Conservation (phyloP, 1,140 invertebrate genomes). For the Atta cephalotes region DNA sequence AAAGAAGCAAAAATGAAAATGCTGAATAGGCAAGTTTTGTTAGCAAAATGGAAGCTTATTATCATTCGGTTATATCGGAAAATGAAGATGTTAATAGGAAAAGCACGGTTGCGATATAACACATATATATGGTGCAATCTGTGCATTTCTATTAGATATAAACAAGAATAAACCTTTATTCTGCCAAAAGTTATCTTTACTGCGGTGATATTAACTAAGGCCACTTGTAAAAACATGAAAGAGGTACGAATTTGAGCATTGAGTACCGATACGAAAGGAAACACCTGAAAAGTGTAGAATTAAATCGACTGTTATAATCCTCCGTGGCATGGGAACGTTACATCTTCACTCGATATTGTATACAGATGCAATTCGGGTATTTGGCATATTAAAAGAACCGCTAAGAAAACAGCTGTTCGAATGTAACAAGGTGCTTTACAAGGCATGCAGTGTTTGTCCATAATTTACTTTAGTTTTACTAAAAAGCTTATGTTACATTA, state of each 20-base stretch:
- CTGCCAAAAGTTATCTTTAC: slow-evolving; percentile 79
- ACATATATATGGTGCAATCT: slow-evolving; percentile 3
- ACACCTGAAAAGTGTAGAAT: slow-evolving; percentile 81
- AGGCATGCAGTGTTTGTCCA: slow-evolving; percentile 57
- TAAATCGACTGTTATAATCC: slow-evolving; percentile 24
- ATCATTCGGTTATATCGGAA: slow-evolving; percentile 1
- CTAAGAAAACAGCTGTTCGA: slow-evolving; percentile 4
- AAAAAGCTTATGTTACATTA: slow-evolving; percentile 39
- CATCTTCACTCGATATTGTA: slow-evolving; percentile 4
- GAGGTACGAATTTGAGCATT: slow-evolving; percentile 82
- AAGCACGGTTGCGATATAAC: not conserved
- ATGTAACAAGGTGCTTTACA: slow-evolving; percentile 35
- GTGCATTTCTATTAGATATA: slow-evolving; percentile 40
- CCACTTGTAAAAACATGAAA: slow-evolving; percentile 81
- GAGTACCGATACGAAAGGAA: slow-evolving; percentile 83
- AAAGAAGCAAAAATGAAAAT: slow-evolving; percentile 4
- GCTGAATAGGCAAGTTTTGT: not conserved
- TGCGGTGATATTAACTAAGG: slow-evolving; percentile 80
- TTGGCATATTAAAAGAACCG: not conserved
- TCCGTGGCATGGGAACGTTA: not conserved
- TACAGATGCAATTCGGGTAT: not conserved
- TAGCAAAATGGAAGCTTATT: not conserved
- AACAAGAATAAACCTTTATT: slow-evolving; percentile 81
- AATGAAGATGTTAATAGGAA: not conserved
- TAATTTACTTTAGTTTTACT: slow-evolving; percentile 4